Evolutionary conservation across 2,113 vertebrate genomes (phyloP).

Genomic region (Xyliphius kryptos): DNA sequence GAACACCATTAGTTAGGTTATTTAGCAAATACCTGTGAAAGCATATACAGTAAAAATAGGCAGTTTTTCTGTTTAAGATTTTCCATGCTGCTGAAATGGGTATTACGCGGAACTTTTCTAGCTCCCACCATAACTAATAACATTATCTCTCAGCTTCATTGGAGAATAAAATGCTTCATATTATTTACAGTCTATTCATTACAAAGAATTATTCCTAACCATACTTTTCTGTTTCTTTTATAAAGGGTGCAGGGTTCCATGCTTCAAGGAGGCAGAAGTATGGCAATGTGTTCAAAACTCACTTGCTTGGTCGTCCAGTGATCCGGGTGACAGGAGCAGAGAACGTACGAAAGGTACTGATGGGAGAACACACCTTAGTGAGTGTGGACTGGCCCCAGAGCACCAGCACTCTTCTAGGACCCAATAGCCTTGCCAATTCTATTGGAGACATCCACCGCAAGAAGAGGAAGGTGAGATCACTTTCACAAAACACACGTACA

Average conservation of each 20-base stretch:
- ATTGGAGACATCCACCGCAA: constrained; percentile 94
- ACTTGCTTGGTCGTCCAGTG: constrained; percentile 86
- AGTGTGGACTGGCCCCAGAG: constrained; percentile 94
- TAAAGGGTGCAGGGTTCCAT: constrained; percentile 75
- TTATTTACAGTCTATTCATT: no score
- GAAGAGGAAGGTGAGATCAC: constrained; percentile 78
- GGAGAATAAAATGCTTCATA: no score
- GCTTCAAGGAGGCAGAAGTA: constrained; percentile 77
- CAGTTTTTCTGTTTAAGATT: no score
- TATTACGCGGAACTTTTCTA: no score
- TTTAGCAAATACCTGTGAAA: background rate
- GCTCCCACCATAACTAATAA: no score
- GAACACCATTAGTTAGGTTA: no score
- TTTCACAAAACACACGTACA: no score
- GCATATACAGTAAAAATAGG: background rate
- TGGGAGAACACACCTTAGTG: constrained; percentile 93
- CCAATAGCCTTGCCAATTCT: constrained; percentile 91
- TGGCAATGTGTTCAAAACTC: constrained; percentile 94
- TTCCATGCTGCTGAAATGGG: no score
- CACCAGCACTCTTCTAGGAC: constrained; percentile 84
- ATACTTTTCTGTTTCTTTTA: background rate
- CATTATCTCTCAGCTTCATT: no score
- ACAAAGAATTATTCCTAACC: no score
- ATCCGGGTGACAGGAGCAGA: constrained; percentile 91
- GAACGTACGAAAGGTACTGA: constrained; percentile 88